Base-by-base conservation (phyloP, 2,113 vertebrate genomes). In the Grantiella picta region DNA sequence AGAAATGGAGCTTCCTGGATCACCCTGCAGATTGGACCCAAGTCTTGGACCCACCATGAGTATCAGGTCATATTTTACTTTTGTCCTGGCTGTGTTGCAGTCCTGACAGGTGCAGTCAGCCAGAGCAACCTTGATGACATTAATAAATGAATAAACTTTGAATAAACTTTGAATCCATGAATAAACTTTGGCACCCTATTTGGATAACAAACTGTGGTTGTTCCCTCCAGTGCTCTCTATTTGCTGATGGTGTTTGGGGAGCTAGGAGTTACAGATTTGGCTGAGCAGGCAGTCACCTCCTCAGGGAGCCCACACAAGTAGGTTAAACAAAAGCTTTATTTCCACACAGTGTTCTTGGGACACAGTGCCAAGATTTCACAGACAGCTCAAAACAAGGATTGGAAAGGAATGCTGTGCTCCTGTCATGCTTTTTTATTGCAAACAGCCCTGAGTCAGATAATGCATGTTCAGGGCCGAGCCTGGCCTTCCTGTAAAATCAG, bases 231-330 rank as follows among this genome's bases (percentile, higher is more conserved):
- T 22, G 10, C n/a, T 86, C 75, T 81, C 80, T 84, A 1, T 66
- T 28, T 38, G 71, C 19, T 40, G 56, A 75, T 52, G 54, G 63
- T 54, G 69, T 56, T 71, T 75, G 81, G 44, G 60, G 52, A 94
- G 64, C 44, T 47, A 70, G 23, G 44, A 91, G 72, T 76, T 89
- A 60, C 47, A 68, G 65, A 76, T 87, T 40, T 79, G 86, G 40
- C 73, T 27, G 6, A 12, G 60, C 52, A 93, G 86, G 44, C 52
- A 71, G 79, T 71, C 64, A 78, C 44, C 79, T 93, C 94, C 5
- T 12, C 92, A 91, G 81, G 89, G 84, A 96, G 89, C 92, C 94
- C 96, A 97, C 95, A 97, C 94, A 96, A 95, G 91, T 79, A 91
- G 92, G 89, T 95, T 95, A 94, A 96, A 95, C 86, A 95, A 95